Conservation (phyloP, 2,113 vertebrate genomes). For the Tor tambroides region DNA sequence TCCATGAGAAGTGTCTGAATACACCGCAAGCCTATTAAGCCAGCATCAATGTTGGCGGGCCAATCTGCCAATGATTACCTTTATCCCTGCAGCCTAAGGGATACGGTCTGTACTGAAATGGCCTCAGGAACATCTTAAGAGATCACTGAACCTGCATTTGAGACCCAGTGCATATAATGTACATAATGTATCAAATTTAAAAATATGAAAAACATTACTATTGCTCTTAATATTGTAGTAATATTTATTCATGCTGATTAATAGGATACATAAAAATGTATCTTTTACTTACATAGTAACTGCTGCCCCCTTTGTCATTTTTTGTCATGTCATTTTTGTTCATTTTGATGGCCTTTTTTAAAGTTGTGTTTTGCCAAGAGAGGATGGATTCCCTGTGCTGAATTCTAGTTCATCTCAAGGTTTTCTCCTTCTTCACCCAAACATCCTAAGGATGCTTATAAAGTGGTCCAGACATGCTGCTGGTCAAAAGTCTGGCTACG, state of each 20-base stretch:
- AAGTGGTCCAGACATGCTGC: not conserved
- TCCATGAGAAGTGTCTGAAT: slow-evolving; percentile 2
- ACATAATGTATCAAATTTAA: not conserved
- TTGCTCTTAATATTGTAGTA: no score
- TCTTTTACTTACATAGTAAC: no score
- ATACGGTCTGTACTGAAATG: not conserved
- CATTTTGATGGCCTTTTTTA: not conserved
- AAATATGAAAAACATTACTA: not conserved
- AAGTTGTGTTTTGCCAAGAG: not conserved
- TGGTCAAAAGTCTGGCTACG: not conserved
- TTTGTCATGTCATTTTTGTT: no score
- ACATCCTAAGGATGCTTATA: not conserved
- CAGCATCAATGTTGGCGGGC: not conserved
- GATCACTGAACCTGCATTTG: not conserved
- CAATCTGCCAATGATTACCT: slow-evolving; percentile 17
- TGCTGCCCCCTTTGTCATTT: no score
- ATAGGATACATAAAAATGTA: no score
- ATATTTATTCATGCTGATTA: no score
- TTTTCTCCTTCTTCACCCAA: not conserved
- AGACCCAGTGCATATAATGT: not conserved
- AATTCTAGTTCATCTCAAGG: not conserved
- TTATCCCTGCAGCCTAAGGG: not conserved
- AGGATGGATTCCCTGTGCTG: not conserved
- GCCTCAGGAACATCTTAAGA: not conserved
- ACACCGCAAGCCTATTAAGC: not conserved